Evolutionary conservation across 2,113 vertebrate genomes (phyloP).

Genomic region (Pangasianodon hypophthalmus): DNA sequence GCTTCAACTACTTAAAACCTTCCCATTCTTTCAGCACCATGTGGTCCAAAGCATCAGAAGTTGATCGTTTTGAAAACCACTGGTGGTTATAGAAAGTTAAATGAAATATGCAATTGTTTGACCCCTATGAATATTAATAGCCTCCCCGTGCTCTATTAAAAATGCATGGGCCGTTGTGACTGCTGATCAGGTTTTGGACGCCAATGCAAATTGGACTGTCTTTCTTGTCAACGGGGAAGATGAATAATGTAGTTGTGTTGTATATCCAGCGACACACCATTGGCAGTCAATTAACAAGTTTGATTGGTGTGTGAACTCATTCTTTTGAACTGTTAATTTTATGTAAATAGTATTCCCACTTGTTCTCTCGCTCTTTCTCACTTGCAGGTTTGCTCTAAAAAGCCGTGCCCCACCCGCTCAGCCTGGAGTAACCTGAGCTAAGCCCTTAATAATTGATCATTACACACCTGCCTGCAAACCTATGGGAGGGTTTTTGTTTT

Average conservation of each 20-base stretch:
- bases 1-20: conserved; percentile 9
- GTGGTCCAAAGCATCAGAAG: conserved; percentile 36
- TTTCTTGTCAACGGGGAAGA: conserved; percentile 92
- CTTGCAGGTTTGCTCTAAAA: conserved; percentile 84
- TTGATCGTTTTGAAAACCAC: conserved; percentile 63
- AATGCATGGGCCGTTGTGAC: conserved; percentile 97
- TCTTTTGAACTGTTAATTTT: conserved; percentile 99
- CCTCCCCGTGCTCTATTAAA: conserved; percentile 90
- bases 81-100: conserved; percentile 77
- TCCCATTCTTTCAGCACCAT: not conserved
- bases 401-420: conserved; percentile 67
- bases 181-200: conserved; percentile 99
- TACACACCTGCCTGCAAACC: conserved; percentile 97
- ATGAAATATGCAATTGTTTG: conserved; percentile 92
- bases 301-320: conserved; percentile 99
- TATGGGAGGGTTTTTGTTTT: conserved; percentile 82
- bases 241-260: conserved; percentile 98
- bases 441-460: conserved; percentile 99
- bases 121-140: conserved; percentile 95
- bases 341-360: conserved; percentile 96
- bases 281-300: conserved; percentile 99
- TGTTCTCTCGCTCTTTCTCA: conserved; percentile 74
- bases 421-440: conserved; percentile 90
- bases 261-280: conserved; percentile 96
- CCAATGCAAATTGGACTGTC: conserved; percentile 99